phyloP scores from a whole-genome alignment of 2,797 vertebrate genomes.

The Nyctalus aviator region DNA sequence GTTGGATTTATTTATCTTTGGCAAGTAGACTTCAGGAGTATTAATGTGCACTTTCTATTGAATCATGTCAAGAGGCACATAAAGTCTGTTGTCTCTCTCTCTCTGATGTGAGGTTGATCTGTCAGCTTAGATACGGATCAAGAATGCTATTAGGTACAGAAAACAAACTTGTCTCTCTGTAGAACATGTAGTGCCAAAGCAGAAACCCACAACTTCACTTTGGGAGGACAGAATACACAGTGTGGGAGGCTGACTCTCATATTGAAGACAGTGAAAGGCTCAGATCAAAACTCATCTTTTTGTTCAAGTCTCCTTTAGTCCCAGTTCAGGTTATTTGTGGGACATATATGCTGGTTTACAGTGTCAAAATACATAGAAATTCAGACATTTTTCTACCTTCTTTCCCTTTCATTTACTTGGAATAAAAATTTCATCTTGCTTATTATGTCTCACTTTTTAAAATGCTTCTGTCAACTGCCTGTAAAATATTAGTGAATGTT shows the following conservation, averaged over 20 bases:
- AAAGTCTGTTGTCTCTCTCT: slow-evolving; percentile 5
- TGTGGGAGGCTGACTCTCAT: background rate
- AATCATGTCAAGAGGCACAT: slow-evolving; percentile 41
- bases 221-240: background rate
- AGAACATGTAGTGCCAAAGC: background rate
- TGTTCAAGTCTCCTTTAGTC: background rate
- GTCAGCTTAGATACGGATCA: slow-evolving; percentile 11
- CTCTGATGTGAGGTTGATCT: background rate
- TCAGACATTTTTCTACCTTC: slow-evolving; percentile 5
- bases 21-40: background rate
- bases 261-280: background rate
- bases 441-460: slow-evolving; percentile 1
- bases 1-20: slow-evolving; percentile 29
- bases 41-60: slow-evolving; percentile 43
- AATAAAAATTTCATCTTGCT: background rate
- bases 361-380: background rate
- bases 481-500: background rate
- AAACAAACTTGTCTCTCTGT: slow-evolving; percentile 35
- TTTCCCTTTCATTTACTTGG: background rate
- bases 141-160: background rate
- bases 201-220: background rate
- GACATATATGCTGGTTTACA: background rate
- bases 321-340: background rate
- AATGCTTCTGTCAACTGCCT: background rate
- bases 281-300: background rate